phyloP scores from a whole-genome alignment of 2,797 vertebrate genomes.

The Parauchenoglanis ngamensis region DNA sequence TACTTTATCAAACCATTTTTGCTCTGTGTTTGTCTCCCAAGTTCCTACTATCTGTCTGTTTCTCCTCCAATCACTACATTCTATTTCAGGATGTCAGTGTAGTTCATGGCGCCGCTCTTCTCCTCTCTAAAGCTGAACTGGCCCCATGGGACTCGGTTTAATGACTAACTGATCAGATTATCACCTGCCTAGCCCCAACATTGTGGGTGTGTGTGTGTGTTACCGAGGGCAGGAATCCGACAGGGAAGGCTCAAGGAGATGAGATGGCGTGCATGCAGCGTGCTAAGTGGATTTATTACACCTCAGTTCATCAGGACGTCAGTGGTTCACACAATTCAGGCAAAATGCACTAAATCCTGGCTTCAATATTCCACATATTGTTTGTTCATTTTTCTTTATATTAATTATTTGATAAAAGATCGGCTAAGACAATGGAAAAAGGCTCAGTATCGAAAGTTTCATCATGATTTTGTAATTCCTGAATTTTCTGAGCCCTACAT shows the following conservation, averaged over 20 bases:
- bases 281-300: constrained; percentile 46
- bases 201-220: constrained; percentile 47
- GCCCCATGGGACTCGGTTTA: constrained; percentile 57
- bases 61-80: constrained; percentile 42
- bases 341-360: constrained; percentile 4
- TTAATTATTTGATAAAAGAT: neutral
- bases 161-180: constrained; percentile 70
- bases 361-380: neutral
- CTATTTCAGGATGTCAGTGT: constrained; percentile 58
- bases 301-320: constrained; percentile 29
- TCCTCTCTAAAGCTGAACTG: constrained; percentile 42
- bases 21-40: neutral
- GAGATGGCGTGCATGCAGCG: constrained; percentile 9
- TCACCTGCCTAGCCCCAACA: constrained; percentile 58
- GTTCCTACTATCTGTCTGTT: neutral
- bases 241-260: constrained; percentile 2
- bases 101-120: constrained; percentile 32
- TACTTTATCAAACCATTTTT: neutral
- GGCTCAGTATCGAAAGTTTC: neutral
- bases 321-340: neutral
- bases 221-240: neutral
- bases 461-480: neutral
- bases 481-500: neutral
- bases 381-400: neutral
- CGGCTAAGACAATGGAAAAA: neutral